Evolutionary conservation across 2,888 invertebrate species (phyloP).

Genomic region (Ecdyonurus torrentis): DNA sequence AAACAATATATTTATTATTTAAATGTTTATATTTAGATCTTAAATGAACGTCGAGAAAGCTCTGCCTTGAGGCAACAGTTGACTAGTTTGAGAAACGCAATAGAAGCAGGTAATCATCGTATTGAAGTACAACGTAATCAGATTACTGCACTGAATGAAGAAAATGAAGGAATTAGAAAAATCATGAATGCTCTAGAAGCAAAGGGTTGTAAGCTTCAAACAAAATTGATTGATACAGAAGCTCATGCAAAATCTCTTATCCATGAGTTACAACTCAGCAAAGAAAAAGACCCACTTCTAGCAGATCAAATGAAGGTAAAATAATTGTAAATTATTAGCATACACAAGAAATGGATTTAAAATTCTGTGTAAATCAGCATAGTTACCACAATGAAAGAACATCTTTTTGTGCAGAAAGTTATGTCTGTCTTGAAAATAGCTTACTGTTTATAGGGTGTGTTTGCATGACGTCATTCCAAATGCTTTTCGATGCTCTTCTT

Average conservation of each 20-base stretch:
- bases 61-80: constrained; percentile 14
- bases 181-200: not conserved
- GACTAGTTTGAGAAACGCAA: constrained; percentile 13
- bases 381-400: too few species aligned
- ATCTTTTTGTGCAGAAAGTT: too few species aligned
- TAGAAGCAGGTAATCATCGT: constrained; percentile 14
- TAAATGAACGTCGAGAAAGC: constrained; percentile 14
- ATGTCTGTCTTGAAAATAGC: too few species aligned
- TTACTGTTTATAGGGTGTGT: too few species aligned
- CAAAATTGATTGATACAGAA: not conserved
- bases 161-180: not conserved
- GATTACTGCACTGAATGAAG: not conserved
- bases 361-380: too few species aligned
- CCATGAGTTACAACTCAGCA: constrained; percentile 12
- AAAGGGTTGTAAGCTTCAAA: not conserved
- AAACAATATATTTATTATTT: too few species aligned
- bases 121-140: not conserved
- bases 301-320: constrained; percentile 13
- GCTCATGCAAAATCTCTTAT: constrained; percentile 5
- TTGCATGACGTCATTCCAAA: too few species aligned
- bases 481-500: too few species aligned
- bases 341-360: too few species aligned
- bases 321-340: too few species aligned
- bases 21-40: too few species aligned
- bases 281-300: constrained; percentile 11